Evolutionary conservation across 2,888 invertebrate genomes (phyloP), one percentile per base, ranked within the genome.

Genomic region (Cotesia congregata): DNA sequence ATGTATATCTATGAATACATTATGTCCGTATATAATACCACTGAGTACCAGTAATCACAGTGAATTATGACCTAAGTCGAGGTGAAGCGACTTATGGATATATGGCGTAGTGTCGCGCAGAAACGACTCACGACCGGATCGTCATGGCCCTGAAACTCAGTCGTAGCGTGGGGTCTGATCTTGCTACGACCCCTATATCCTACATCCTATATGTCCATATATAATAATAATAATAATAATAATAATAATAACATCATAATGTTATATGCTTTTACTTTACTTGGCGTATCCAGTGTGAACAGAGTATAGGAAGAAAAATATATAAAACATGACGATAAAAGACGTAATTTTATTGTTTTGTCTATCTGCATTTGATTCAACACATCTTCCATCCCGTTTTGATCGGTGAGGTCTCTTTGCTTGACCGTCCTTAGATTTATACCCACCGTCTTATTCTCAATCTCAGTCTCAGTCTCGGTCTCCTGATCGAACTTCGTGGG

Each of bases 21-120:
- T n/a, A 39, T 69, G 65, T 6, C 38, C 38, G n/a, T 9, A 67
- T 5, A 71, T 71, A 39, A 30, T 61, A 61, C 15, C 39, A 61
- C 71, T 60, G 61, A 69, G 69, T 74, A 78, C 81, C 77, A 76
- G 79, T 82, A 81, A 82, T 82, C 80, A 80, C 78, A 76, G 79
- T 83, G 82, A 83, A 81, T 83, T 83, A 83, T 80, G 80, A 76
- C 78, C 78, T 60, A 59, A 73, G 60, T 67, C 74, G 79, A 74
- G 76, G 64, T 76, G 76, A 76, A 74, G 81, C 75, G 78, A 74
- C 75, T 77, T 50, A 50, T 50, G 50, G 50, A 50, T 50, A 50
- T 50, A 50, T 12, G 12, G 50, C 50, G 12, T 12, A 76, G 76
- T 78, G 72, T 72, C 67, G 67, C 65, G 69, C 9, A 64, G 76